These are phyloP conservation scores for Oophaga pumilio DNA, from an alignment of 2,113 vertebrate genomes.

Conservation along the genomic window DNA sequence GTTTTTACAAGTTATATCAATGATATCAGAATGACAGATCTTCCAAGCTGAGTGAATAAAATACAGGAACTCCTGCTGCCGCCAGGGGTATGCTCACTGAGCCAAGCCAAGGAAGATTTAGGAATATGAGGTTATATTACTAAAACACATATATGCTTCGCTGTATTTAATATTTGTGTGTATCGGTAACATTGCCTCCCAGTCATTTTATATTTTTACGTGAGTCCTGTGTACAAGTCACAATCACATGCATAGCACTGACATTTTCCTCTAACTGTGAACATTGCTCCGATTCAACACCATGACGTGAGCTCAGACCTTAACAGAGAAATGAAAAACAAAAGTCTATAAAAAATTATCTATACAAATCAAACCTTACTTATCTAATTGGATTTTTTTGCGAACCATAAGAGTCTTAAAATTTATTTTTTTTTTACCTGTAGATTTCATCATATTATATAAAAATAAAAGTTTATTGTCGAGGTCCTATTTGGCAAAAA, in stretches of 20 bases:
- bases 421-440: neutral
- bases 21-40: constrained; percentile 36
- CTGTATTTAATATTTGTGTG: neutral
- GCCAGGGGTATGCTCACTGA: constrained; percentile 24
- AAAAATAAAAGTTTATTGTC: neutral
- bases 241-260: neutral
- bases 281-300: constrained; percentile 15
- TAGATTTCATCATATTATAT: neutral
- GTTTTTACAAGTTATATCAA: constrained; percentile 37
- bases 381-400: neutral
- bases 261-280: neutral
- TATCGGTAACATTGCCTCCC: neutral
- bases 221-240: neutral
- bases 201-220: neutral
- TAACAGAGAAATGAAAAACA: too few relatives aligned
- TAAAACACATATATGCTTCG: constrained; percentile 13
- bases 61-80: constrained; percentile 22
- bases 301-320: neutral
- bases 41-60: constrained; percentile 16
- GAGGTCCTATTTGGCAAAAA: neutral
- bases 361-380: neutral
- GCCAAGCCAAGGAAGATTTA: neutral
- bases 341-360: neutral
- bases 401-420: neutral
- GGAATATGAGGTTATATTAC: constrained; percentile 4